A percentile compares a stretch with the other conserved stretches of the same genome.
Conservation (phyloP, 2,113 vertebrate genomes). For the Asarcornis scutulata region DNA sequence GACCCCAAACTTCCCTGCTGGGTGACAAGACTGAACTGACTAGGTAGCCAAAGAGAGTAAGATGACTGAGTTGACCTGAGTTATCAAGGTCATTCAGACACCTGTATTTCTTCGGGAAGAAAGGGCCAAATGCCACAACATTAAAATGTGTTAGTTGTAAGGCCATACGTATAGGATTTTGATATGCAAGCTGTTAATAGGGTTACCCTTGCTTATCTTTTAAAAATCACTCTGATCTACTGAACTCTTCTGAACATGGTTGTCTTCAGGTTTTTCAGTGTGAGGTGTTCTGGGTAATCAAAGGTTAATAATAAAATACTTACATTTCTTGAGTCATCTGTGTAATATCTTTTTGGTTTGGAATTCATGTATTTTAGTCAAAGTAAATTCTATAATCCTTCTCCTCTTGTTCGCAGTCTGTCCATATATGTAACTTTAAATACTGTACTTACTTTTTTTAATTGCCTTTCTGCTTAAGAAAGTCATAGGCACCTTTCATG, state of each 20-base stretch:
- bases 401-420: neutral
- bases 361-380: neutral
- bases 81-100: neutral
- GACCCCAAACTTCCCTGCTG: neutral
- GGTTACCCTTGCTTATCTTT: constrained; percentile 24
- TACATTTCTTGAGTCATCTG: neutral
- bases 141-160: neutral
- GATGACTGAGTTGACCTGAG: neutral
- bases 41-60: neutral
- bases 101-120: neutral
- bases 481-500: neutral
- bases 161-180: neutral
- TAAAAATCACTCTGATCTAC: constrained; percentile 24
- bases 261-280: neutral
- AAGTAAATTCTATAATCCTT: neutral
- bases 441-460: neutral
- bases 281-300: neutral
- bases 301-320: constrained; percentile 27
- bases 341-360: neutral
- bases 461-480: neutral
- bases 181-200: constrained; percentile 3
- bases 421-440: neutral
- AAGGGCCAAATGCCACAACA: neutral
- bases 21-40: neutral
- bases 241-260: neutral